Percentiles rank a stretch among this genome's conserved stretches.
Conservation (phyloP, 35 echinoderm and acorn worm species). For the Apostichopus parvimensis region DNA sequence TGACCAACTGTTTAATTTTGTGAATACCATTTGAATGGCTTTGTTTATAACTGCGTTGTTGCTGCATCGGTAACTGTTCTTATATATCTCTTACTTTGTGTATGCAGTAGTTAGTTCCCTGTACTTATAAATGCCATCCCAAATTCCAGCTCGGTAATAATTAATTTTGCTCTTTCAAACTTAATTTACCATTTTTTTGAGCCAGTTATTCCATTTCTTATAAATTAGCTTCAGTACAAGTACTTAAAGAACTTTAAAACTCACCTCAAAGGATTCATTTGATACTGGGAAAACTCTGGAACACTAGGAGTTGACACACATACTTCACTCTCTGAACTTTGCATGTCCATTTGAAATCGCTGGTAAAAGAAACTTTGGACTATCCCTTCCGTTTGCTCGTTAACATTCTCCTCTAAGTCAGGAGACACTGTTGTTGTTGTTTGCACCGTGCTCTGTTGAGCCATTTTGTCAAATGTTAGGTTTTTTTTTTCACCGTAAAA, state of each 20-base stretch:
- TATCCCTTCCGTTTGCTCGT: constrained; percentile 84
- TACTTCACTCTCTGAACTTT: constrained; percentile 67
- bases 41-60: no score
- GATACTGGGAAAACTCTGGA: constrained; percentile 74
- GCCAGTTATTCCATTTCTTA: no score
- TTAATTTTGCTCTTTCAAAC: no score
- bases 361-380: constrained; percentile 90
- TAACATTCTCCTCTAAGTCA: constrained; percentile 82
- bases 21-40: no score
- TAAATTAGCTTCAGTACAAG: background rate
- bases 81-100: no score
- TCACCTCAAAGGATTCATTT: constrained; percentile 88
- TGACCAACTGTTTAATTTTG: no score
- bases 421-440: constrained; percentile 44
- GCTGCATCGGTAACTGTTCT: no score
- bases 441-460: constrained; percentile 13
- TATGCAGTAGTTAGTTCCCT: no score
- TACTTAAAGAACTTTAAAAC: background rate
- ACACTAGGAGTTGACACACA: constrained; percentile 79
- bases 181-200: no score
- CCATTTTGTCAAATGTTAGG: background rate
- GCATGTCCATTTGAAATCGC: constrained; percentile 86
- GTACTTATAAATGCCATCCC: no score
- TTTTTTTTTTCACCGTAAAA: no score
- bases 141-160: no score